Percentiles rank a stretch among this genome's conserved stretches.
phyloP scores from a whole-genome alignment of 2,888 invertebrate species.

The Boloria euphrosyne region DNA sequence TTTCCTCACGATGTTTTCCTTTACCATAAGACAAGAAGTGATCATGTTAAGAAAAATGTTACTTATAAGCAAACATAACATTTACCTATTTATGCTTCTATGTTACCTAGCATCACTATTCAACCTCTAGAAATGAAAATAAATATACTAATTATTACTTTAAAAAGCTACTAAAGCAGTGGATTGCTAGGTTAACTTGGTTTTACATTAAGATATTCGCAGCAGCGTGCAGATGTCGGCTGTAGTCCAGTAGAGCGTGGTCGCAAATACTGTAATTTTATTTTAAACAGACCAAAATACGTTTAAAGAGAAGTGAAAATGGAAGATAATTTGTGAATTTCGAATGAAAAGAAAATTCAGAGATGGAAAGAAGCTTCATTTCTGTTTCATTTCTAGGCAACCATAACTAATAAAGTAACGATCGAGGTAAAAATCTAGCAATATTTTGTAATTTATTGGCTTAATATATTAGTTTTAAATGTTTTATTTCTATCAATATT shows the following conservation, averaged over 20 bases:
- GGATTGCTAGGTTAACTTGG: background rate
- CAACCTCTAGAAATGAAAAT: no score
- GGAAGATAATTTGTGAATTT: conserved; percentile 22
- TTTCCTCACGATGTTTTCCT: no score
- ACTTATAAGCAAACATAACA: no score
- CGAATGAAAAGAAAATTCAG: background rate
- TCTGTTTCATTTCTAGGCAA: background rate
- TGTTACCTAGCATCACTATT: no score
- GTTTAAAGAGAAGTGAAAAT: conserved; percentile 27
- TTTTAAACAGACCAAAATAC: conserved; percentile 35
- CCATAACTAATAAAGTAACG: conserved; percentile 5
- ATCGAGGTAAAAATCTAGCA: no score
- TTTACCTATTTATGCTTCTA: no score
- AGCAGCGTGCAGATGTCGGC: conserved; percentile 38
- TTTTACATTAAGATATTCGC: conserved; percentile 32
- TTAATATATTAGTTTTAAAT: no score
- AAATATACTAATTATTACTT: no score
- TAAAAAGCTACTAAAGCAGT: background rate
- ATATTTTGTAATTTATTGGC: background rate
- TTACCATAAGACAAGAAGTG: no score
- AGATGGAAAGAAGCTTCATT: background rate
- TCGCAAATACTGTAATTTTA: conserved; percentile 29
- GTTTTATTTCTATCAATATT: no score
- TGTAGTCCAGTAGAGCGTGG: conserved; percentile 34
- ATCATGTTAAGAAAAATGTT: no score